Evolutionary conservation across 2,113 vertebrate species (phyloP).

Genomic region (Calyptomena viridis): DNA sequence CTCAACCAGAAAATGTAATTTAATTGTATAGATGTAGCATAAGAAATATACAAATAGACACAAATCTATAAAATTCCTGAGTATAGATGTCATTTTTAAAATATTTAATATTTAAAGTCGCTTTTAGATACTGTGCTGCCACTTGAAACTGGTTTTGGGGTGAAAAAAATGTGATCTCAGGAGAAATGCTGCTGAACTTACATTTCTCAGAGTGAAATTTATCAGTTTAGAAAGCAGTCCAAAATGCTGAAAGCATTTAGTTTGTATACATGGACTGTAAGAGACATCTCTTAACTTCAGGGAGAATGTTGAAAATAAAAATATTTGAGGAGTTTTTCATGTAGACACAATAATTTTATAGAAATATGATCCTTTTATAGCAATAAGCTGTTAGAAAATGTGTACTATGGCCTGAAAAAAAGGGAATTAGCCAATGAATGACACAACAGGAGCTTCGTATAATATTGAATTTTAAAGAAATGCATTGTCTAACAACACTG

Average conservation of each 20-base stretch:
- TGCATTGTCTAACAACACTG: fast-evolving
- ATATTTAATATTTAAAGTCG: background rate
- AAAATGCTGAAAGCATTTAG: background rate
- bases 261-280: background rate
- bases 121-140: background rate
- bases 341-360: background rate
- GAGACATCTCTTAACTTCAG: background rate
- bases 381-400: background rate
- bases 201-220: slow-evolving; percentile 26
- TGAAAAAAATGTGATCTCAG: background rate
- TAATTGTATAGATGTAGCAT: background rate
- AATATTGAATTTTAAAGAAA: background rate
- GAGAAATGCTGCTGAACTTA: slow-evolving; percentile 39
- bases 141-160: background rate
- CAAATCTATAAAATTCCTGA: background rate
- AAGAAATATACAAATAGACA: background rate
- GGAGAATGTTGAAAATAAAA: background rate
- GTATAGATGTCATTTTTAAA: background rate
- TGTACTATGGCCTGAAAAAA: too few species aligned
- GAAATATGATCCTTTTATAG: background rate
- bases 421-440: background rate
- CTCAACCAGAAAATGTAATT: background rate
- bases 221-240: slow-evolving; percentile 25
- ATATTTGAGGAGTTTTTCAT: background rate
- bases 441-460: background rate